A percentile compares a stretch with the other conserved stretches of the same genome.
These are phyloP conservation scores for Ylistrum balloti DNA, from an alignment of 1,140 invertebrate species.

Conservation along the genomic window DNA sequence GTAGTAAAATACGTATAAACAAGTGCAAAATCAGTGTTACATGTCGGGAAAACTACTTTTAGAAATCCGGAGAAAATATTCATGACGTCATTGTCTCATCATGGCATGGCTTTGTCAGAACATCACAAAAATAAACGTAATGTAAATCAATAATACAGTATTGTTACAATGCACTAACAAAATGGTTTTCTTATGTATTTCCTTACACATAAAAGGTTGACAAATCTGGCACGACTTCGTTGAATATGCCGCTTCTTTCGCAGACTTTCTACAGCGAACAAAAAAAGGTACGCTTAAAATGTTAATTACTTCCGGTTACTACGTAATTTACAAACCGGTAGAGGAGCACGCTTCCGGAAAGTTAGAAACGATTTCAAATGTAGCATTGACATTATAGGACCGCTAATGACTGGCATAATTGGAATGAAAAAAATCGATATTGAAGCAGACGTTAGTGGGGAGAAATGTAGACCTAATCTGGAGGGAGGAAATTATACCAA, in stretches of 20 bases:
- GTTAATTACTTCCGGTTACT: constrained; percentile 26
- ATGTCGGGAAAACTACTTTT: neutral
- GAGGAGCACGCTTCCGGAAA: neutral
- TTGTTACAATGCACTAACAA: neutral
- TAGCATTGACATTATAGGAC: too few species aligned
- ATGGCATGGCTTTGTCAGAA: neutral
- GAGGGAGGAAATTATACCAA: too few species aligned
- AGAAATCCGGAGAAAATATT: neutral
- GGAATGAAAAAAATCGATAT: too few species aligned
- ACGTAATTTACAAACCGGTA: neutral
- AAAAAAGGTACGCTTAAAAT: constrained; percentile 22
- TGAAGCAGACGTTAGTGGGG: too few species aligned
- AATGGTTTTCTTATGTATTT: neutral
- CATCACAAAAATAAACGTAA: neutral
- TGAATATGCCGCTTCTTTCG: constrained; percentile 7
- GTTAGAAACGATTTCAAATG: too few species aligned
- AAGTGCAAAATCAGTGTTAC: neutral
- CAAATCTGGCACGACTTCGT: neutral
- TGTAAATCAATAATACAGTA: neutral
- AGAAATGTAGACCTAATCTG: too few species aligned
- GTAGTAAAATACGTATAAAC: too few species aligned
- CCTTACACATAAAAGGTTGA: constrained; percentile 19
- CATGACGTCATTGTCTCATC: constrained; percentile 32
- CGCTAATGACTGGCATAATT: too few species aligned
- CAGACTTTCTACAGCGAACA: neutral